phyloP scores from a whole-genome alignment of 2,797 vertebrate species.

The Gymnocypris eckloni region DNA sequence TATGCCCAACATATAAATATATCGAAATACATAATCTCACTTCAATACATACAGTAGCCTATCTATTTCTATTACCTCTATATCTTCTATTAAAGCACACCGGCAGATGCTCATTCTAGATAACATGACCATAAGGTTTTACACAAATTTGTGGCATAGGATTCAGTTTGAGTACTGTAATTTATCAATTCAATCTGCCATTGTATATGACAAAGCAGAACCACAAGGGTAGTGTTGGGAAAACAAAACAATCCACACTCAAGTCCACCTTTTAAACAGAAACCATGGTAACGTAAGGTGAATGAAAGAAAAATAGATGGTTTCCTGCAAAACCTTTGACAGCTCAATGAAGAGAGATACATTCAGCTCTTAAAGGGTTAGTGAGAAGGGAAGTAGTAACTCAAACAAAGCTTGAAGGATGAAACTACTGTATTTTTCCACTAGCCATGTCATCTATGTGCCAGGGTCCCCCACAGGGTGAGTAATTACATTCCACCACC shows the following conservation, averaged over 20 bases:
- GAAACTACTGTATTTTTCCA: slow-evolving; percentile 27
- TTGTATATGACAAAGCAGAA: background rate
- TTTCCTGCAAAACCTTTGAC: slow-evolving; percentile 20
- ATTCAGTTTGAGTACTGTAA: background rate
- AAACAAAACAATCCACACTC: background rate
- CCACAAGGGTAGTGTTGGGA: background rate
- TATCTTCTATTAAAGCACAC: background rate
- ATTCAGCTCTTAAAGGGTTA: slow-evolving; percentile 13
- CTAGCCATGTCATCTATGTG: background rate
- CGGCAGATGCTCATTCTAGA: background rate
- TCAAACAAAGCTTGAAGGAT: slow-evolving; percentile 26
- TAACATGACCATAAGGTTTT: background rate
- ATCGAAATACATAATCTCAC: background rate
- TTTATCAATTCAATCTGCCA: background rate
- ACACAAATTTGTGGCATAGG: no score
- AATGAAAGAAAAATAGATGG: slow-evolving; percentile 16
- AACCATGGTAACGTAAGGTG: slow-evolving; percentile 15
- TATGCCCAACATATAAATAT: background rate
- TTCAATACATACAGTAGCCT: background rate
- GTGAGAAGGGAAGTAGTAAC: slow-evolving; percentile 19
- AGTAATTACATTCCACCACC: background rate
- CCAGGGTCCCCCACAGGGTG: background rate
- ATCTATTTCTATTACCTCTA: background rate
- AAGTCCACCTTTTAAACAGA: background rate
- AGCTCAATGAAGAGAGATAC: slow-evolving; percentile 28